Base-by-base conservation (phyloP, 1,140 invertebrate genomes). In the Luehdorfia chinensis region DNA sequence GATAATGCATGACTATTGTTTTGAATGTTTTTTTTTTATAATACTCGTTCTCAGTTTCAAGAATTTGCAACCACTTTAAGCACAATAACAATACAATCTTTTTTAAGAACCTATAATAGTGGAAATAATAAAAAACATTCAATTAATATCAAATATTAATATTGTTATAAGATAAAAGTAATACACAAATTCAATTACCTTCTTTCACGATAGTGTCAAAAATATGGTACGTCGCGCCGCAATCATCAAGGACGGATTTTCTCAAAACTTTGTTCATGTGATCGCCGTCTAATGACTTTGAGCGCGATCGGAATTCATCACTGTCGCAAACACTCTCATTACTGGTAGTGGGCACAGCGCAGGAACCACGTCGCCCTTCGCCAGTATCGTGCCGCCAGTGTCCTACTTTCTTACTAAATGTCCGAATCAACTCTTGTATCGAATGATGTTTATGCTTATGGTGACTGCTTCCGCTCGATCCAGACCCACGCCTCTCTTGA, bases 201-300 rank as follows among this genome's bases (percentile, higher is more conserved):
- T 95, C 93, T 87, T 89, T 89, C 1, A 95, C 83, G 52, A 95
- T 95, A 34, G 88, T 88, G 55, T 95, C 93, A 67, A 92, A 95
- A 59, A 95, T 95, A 66, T 91, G 89, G 70, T 95, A 95, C 5
- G 94, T 94, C 5, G 93, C 89, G 25, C 92, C 94, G 68, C 93
- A 94, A 66, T 95, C 94, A 45, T 90, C 86, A 4, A 91, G 63
- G 32, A 84, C 74, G 60, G 75, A 84, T 34, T 65, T 63, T 6
- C 48, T 64, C 14, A 66, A 23, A 15, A 75, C 52, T 28, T 80
- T 71, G 19, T 87, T 87, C 32, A 88, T 75, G 4, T 89, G 84
- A 45, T 90, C 88, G 4, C 90, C 92, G 70, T 95, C 94, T 47
- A 95, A 74, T 16, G 93, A 94, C 68, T 93, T 93, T 12, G 93